Evolutionary conservation across 2,113 vertebrate species (phyloP).

Genomic region (Anthoscopus minutus): DNA sequence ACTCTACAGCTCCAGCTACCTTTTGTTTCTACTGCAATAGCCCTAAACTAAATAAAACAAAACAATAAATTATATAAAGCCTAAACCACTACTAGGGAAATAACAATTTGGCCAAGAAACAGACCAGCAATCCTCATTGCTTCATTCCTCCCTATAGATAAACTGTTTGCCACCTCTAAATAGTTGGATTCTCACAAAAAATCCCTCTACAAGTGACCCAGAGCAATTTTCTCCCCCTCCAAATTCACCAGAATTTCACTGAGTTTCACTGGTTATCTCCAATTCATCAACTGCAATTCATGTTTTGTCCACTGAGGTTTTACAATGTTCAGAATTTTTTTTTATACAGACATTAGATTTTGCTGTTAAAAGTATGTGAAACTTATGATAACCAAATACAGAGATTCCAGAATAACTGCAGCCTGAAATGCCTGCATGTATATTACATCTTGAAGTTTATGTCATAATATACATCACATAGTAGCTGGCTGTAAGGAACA

Average conservation of each 20-base stretch:
- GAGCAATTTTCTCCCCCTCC: not conserved
- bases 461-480: not conserved
- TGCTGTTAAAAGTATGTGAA: not conserved
- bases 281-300: not conserved
- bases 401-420: not conserved
- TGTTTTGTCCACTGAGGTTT: accelerated
- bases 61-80: not conserved
- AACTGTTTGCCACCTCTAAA: not conserved
- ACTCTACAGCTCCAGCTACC: not conserved
- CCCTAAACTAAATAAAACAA: not conserved
- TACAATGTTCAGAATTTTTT: accelerated
- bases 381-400: not conserved
- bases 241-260: not conserved
- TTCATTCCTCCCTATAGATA: not conserved
- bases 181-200: not conserved
- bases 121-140: too few relatives aligned
- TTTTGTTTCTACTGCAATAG: not conserved
- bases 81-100: not conserved
- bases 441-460: not conserved
- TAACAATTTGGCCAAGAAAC: not conserved
- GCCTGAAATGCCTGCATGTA: not conserved
- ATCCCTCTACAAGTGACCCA: not conserved
- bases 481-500: not conserved
- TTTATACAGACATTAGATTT: not conserved
- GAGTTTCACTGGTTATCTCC: not conserved